Base-by-base conservation (phyloP, 1,140 invertebrate species). In the Parasteatoda tepidariorum region DNA sequence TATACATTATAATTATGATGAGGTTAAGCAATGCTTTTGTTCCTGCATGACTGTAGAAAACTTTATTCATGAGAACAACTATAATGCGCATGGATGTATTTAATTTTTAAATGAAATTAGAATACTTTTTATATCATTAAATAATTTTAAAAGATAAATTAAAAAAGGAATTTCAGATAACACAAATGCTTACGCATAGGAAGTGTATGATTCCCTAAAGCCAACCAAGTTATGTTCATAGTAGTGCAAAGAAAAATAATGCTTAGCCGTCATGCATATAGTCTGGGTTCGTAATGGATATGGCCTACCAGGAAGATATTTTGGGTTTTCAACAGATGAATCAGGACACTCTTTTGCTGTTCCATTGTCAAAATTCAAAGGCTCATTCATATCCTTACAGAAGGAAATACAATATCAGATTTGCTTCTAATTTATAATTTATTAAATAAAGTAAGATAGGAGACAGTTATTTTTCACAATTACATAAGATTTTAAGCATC, bases 211-310 rank as follows among this genome's bases (percentile, higher is more conserved):
- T 88, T 98, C 95, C 68, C 91, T 91, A 34, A 92, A 91, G 6
- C 93, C 95, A 88, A 95, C 97, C 79, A 96, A 87, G 90, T 95
- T 97, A 88, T 98, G 97, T 6, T 91, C 86, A 90, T 97, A 89
- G 87, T 94, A 96, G 89, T 96, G 94, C 41, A 54, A 15, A 31
- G 85, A 85, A 22, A 28, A 22, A 70, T 92, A 90, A 83, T 96
- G 95, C 84, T 90, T 88, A 1, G 94, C 93, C 81, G 94, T 93
- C 92, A 96, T 95, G 87, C 96, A 98, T 2, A 98, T 79, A 0
- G 96, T 97, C 86, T 93, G 92, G 11, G 90, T 91, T 24, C 90
- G 89, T 13, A 98, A 85, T 28, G 68, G 90, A 0, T 91, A 91
- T 18, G 90, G 68, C 9, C 84, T 89, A 22, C 88, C 88, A 0